Conservation (phyloP, 2,113 vertebrate genomes). For the Paramisgurnus dabryanus region DNA sequence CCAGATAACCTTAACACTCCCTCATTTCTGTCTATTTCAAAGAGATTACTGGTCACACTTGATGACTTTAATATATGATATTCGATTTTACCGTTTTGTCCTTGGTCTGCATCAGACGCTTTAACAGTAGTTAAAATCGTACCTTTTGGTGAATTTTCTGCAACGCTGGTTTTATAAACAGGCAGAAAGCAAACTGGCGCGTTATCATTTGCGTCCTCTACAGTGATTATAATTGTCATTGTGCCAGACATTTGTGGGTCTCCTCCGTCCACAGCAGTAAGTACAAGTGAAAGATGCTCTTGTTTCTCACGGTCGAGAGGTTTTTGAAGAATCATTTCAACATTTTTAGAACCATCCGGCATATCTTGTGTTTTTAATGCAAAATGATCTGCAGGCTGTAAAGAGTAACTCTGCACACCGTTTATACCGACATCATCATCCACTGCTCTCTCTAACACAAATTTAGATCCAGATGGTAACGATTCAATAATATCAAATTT, state of each 20-base stretch:
- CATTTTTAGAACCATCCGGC: background rate
- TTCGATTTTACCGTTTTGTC: conserved; percentile 28
- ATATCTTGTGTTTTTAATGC: conserved; percentile 11
- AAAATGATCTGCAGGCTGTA: conserved; percentile 43
- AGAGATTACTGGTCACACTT: background rate
- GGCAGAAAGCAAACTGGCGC: conserved; percentile 37
- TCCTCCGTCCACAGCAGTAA: conserved; percentile 45
- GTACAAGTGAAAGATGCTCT: conserved; percentile 21
- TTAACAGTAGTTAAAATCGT: conserved; percentile 36
- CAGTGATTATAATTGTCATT: conserved; percentile 36
- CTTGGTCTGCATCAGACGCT: conserved; percentile 44
- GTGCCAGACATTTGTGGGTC: conserved; percentile 42
- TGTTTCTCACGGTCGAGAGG: conserved; percentile 46
- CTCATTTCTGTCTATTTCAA: conserved; percentile 26
- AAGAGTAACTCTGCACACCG: conserved; percentile 35
- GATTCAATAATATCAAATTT: conserved; percentile 48
- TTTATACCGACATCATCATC: conserved; percentile 47
- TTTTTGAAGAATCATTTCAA: conserved; percentile 40
- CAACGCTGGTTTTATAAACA: conserved; percentile 36
- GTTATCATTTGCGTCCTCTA: conserved; percentile 52
- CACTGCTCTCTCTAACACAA: conserved; percentile 25
- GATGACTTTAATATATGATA: background rate
- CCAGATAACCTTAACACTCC: conserved; percentile 12
- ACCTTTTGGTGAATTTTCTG: conserved; percentile 39
- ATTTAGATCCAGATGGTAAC: conserved; percentile 21